phyloP scores from a whole-genome alignment of 2,888 invertebrate genomes.

The Caenorhabditis sp. region DNA sequence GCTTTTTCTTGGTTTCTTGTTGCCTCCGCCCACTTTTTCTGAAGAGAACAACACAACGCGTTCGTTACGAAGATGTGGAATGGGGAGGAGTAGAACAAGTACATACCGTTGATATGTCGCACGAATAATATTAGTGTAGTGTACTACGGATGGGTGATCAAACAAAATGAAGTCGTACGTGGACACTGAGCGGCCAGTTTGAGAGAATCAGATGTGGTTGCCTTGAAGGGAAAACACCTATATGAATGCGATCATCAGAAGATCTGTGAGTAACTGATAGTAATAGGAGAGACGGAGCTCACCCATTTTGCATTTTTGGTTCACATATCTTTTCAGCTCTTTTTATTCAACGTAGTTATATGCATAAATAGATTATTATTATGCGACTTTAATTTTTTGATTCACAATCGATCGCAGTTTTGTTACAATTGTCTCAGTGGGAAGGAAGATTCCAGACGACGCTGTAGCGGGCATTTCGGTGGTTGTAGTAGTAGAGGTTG shows the following conservation, averaged over 20 bases:
- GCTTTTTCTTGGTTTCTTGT: not conserved
- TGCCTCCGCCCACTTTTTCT: slow-evolving; percentile 48
- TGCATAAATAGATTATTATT: slow-evolving; percentile 10
- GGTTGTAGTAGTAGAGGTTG: slow-evolving; percentile 3
- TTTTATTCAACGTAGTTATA: not conserved
- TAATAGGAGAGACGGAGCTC: too few relatives aligned
- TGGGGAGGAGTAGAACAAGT: slow-evolving; percentile 6
- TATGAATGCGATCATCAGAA: too few relatives aligned
- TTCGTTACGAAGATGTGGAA: slow-evolving; percentile 1
- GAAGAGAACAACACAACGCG: slow-evolving; percentile 5
- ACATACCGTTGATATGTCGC: too few relatives aligned
- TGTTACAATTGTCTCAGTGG: slow-evolving; percentile 36
- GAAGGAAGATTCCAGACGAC: slow-evolving; percentile 11
- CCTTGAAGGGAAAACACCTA: too few relatives aligned
- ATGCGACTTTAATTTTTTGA: slow-evolving; percentile 43
- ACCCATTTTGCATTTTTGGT: too few relatives aligned
- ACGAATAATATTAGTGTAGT: too few relatives aligned
- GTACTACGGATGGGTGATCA: too few relatives aligned
- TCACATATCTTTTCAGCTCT: too few relatives aligned
- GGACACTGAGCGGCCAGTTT: too few relatives aligned
- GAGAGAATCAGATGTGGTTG: too few relatives aligned
- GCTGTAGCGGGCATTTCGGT: not conserved
- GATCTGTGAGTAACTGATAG: too few relatives aligned
- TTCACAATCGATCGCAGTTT: slow-evolving; percentile 35
- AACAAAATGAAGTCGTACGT: too few relatives aligned